A percentile compares a stretch with the other conserved stretches of the same genome.
Conservation (phyloP, 1,140 invertebrate genomes). For the Drosophila sproati region DNA sequence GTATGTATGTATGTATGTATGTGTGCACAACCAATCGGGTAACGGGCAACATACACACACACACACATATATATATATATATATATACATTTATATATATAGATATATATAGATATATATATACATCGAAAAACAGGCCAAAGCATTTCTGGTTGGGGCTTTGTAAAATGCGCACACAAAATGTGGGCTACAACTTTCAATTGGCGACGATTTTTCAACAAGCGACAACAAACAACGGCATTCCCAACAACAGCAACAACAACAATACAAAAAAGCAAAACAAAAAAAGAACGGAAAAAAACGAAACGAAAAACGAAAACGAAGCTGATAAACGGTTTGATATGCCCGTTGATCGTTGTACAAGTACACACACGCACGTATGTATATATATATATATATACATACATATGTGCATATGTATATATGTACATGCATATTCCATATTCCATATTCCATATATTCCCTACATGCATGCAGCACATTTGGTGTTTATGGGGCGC, state of each 20-base stretch:
- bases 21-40: conserved; percentile 1
- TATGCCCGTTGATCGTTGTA: conserved; percentile 37
- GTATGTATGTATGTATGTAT: conserved; percentile 3
- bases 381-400: conserved; percentile 6
- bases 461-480: neutral
- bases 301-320: conserved; percentile 25
- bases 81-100: neutral
- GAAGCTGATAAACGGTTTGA: conserved; percentile 53
- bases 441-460: neutral
- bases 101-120: neutral
- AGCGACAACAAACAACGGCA: neutral
- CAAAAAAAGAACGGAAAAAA: neutral
- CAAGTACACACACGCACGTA: neutral
- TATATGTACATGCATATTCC: neutral
- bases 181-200: conserved; percentile 51
- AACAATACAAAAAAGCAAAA: neutral
- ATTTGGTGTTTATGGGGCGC: conserved; percentile 3
- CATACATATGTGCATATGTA: conserved; percentile 3
- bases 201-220: conserved; percentile 31
- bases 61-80: neutral
- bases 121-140: conserved; percentile 33
- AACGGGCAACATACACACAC: conserved; percentile 12
- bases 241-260: neutral
- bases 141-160: conserved; percentile 28
- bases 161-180: conserved; percentile 41